A percentile compares a stretch with the other conserved stretches of the same genome.
These are phyloP conservation scores for Catagonus wagneri DNA, from an alignment of 2,113 vertebrate species.

Conservation along the genomic window DNA sequence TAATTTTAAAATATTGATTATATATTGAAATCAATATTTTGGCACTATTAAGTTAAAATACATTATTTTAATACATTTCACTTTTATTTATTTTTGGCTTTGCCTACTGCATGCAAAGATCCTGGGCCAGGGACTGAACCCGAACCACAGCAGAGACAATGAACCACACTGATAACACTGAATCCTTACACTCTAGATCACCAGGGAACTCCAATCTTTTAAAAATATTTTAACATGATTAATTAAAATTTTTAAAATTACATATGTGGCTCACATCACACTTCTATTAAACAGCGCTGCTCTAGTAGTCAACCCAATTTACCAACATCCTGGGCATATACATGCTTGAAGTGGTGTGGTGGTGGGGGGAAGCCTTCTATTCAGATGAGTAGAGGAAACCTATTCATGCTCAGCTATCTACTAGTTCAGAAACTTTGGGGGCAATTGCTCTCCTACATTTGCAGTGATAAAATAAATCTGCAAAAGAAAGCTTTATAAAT, in stretches of 20 bases:
- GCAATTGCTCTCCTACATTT: neutral
- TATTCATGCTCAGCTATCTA: neutral
- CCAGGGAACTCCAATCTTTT: no score
- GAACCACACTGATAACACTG: no score
- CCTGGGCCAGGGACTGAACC: no score
- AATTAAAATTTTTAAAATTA: constrained; percentile 27
- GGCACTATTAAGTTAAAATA: constrained; percentile 23
- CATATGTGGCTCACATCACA: no score
- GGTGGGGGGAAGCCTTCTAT: neutral
- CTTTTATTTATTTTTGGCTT: neutral
- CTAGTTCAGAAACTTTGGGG: neutral
- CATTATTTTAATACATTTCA: constrained; percentile 18
- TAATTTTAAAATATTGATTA: constrained; percentile 22
- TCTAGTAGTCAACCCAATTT: neutral
- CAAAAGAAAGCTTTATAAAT: neutral
- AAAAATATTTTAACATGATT: neutral
- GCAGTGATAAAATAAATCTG: neutral
- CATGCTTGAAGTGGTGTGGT: neutral
- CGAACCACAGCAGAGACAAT: no score
- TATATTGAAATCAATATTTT: constrained; percentile 19
- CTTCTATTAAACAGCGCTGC: neutral
- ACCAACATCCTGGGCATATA: neutral
- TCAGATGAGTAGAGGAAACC: neutral
- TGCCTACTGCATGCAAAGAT: no score
- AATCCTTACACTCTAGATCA: no score